Evolutionary conservation across 2,113 vertebrate genomes (phyloP).

Genomic region (Aptenodytes patagonicus): DNA sequence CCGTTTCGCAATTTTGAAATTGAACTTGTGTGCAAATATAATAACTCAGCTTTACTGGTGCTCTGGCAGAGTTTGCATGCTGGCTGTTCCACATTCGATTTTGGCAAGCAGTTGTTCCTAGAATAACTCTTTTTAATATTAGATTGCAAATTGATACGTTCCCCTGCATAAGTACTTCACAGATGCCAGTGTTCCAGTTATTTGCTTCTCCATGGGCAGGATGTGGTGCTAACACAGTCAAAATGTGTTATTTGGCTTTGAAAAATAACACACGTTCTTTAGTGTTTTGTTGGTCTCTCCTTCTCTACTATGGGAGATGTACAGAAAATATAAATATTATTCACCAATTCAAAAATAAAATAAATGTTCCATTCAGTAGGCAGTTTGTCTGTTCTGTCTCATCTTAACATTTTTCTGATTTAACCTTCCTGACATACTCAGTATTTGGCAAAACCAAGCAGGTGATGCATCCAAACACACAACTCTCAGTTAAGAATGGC

Average conservation of each 20-base stretch:
- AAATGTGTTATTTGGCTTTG: neutral
- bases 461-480: neutral
- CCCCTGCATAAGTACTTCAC: neutral
- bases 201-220: neutral
- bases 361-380: neutral
- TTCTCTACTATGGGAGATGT: neutral
- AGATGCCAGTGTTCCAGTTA: fast-evolving
- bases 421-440: neutral
- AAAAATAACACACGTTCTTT: neutral
- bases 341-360: neutral
- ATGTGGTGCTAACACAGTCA: neutral
- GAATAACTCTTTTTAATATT: neutral
- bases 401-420: neutral
- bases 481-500: neutral
- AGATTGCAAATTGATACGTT: neutral
- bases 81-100: neutral
- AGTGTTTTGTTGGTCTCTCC: neutral
- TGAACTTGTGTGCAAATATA: neutral
- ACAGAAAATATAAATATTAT: neutral
- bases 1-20: neutral
- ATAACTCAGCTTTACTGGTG: neutral
- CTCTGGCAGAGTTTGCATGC: neutral
- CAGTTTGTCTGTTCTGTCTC: neutral
- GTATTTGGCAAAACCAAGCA: neutral
- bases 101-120: neutral